These are phyloP conservation scores for Lucilia cuprina DNA, from an alignment of 1,140 invertebrate species.

Conservation along the genomic window DNA sequence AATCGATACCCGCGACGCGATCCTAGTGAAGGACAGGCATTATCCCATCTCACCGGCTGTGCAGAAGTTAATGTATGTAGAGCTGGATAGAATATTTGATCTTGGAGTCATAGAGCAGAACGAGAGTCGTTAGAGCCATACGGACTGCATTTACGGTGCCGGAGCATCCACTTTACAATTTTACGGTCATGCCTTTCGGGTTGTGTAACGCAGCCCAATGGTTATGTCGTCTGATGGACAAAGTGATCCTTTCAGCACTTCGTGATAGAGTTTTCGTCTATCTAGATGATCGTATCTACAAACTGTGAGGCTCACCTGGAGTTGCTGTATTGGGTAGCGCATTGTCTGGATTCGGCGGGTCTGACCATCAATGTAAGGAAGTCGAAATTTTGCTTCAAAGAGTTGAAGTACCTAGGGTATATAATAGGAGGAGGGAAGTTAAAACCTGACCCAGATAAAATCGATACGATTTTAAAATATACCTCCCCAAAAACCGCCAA, in stretches of 20 bases:
- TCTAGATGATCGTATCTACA: conserved; percentile 38
- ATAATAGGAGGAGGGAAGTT: conserved; percentile 38
- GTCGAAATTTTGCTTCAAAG: conserved; percentile 41
- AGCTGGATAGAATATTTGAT: too few species aligned
- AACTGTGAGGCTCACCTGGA: conserved; percentile 21
- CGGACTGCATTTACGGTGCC: too few species aligned
- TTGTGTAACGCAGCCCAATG: conserved; percentile 42
- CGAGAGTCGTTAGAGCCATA: too few species aligned
- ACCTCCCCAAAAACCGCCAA: conserved; percentile 47
- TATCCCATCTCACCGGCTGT: background rate
- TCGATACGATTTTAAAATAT: conserved; percentile 41
- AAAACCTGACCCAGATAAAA: conserved; percentile 37
- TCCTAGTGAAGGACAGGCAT: background rate
- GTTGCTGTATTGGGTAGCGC: background rate
- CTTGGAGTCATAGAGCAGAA: too few species aligned
- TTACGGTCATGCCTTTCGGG: conserved; percentile 47
- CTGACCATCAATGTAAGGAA: conserved; percentile 47
- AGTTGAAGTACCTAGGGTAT: conserved; percentile 44
- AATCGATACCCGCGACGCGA: background rate
- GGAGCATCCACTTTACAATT: too few species aligned
- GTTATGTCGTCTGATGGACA: conserved; percentile 39
- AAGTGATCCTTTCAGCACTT: conserved; percentile 59
- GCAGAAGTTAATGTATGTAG: too few species aligned
- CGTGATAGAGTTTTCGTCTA: conserved; percentile 41
- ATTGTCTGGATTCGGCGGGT: too few species aligned